Conservation (phyloP, 2,888 invertebrate genomes). For the Amphipoea lucens region DNA sequence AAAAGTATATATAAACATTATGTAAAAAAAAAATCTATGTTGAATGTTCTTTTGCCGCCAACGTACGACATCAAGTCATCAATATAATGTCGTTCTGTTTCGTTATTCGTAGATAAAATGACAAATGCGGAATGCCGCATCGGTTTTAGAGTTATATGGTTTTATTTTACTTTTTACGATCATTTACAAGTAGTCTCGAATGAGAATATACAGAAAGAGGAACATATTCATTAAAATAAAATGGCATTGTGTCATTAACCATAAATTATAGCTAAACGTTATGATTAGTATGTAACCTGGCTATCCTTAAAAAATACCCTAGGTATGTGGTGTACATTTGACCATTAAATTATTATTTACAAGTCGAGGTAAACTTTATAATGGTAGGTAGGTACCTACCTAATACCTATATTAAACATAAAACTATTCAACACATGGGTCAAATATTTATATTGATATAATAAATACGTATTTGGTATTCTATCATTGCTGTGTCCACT, state of each 20-base stretch:
- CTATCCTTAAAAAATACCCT: neutral
- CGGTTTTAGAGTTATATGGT: neutral
- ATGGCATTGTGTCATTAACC: neutral
- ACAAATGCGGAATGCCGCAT: neutral
- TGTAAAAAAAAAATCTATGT: neutral
- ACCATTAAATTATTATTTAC: neutral
- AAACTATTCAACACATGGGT: neutral
- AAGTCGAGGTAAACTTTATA: neutral
- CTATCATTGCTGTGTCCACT: neutral
- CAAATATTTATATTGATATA: conserved; percentile 2
- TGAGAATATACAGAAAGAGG: neutral
- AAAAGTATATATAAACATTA: neutral
- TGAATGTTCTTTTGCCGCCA: neutral
- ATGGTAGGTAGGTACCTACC: no score
- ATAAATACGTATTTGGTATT: neutral
- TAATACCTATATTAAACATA: neutral
- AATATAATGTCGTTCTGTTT: neutral
- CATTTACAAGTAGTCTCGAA: neutral
- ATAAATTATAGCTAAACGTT: conserved; percentile 11
- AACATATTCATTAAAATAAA: conserved; percentile 7
- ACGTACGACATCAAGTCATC: neutral
- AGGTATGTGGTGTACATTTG: neutral
- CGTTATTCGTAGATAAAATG: neutral
- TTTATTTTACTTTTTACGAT: neutral
- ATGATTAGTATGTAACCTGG: neutral